Evolutionary conservation across 2,797 vertebrate genomes (phyloP).

Genomic region (Taeniopygia guttata): DNA sequence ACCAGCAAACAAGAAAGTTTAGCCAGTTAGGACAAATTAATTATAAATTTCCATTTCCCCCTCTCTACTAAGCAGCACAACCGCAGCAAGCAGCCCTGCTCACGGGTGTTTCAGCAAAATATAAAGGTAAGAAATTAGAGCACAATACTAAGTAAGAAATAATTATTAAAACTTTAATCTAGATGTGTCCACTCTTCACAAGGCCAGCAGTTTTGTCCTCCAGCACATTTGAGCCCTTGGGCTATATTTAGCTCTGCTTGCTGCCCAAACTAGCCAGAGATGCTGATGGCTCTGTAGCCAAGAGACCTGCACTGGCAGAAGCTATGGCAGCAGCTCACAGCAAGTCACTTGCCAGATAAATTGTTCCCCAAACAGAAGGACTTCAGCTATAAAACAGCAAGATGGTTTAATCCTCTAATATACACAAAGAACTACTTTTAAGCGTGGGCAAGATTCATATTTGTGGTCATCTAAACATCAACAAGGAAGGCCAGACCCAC

Average conservation of each 20-base stretch:
- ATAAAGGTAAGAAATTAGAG: not conserved
- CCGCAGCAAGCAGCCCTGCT: not conserved
- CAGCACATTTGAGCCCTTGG: not conserved
- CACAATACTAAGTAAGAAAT: not conserved
- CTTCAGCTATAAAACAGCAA: not conserved
- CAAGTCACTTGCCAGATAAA: not conserved
- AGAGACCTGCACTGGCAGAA: not conserved
- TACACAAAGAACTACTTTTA: not conserved
- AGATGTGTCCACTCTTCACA: not conserved
- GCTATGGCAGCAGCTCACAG: not conserved
- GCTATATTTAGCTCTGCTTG: not conserved
- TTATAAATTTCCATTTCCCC: not conserved
- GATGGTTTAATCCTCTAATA: not conserved
- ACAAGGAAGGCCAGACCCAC: not conserved
- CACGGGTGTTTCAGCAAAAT: rapidly evolving
- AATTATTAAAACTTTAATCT: not conserved
- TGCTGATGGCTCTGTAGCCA: not conserved
- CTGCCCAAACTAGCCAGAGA: not conserved
- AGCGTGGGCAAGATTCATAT: not conserved
- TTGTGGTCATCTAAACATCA: not conserved
- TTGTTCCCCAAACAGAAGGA: not conserved
- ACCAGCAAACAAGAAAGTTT: not conserved
- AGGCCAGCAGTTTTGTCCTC: not conserved
- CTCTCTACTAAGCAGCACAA: not conserved
- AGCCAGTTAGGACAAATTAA: not conserved